Evolutionary conservation across 2,797 vertebrate species (phyloP).

Genomic region (Synanceia verrucosa): DNA sequence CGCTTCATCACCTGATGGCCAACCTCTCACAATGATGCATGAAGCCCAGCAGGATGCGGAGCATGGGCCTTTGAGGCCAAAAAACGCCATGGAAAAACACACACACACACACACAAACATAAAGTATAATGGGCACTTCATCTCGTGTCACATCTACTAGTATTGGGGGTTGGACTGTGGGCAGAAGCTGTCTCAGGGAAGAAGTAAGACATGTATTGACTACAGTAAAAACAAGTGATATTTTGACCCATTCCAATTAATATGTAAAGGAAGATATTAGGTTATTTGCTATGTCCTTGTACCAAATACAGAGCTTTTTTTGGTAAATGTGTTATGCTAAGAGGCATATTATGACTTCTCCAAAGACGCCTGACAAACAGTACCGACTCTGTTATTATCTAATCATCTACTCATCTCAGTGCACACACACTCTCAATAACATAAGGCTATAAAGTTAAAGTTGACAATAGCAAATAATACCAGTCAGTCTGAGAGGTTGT

Average conservation of each 20-base stretch:
- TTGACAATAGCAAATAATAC: conserved; percentile 1
- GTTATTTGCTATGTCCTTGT: neutral
- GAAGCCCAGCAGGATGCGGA: conserved; percentile 65
- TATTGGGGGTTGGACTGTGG: neutral
- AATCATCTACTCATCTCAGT: neutral
- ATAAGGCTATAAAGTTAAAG: neutral
- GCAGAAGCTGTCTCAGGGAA: neutral
- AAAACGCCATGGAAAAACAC: conserved; percentile 1
- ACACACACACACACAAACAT: conserved; percentile 22
- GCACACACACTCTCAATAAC: neutral
- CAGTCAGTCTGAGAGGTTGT: neutral
- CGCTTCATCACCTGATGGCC: conserved; percentile 77
- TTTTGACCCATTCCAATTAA: neutral
- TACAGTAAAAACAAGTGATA: neutral
- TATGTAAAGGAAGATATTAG: neutral
- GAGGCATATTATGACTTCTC: neutral
- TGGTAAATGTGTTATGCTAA: neutral
- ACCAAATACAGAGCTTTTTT: neutral
- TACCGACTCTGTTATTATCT: neutral
- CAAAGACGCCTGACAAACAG: neutral
- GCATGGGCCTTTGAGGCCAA: conserved; percentile 63
- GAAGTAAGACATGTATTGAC: conserved; percentile 2
- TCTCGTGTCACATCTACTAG: conserved; percentile 7
- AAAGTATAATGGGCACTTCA: conserved; percentile 11
- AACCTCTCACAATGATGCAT: conserved; percentile 80